Percentiles rank a stretch among this genome's conserved stretches.
Conservation (phyloP, 2,797 vertebrate species). For the Clamator glandarius region DNA sequence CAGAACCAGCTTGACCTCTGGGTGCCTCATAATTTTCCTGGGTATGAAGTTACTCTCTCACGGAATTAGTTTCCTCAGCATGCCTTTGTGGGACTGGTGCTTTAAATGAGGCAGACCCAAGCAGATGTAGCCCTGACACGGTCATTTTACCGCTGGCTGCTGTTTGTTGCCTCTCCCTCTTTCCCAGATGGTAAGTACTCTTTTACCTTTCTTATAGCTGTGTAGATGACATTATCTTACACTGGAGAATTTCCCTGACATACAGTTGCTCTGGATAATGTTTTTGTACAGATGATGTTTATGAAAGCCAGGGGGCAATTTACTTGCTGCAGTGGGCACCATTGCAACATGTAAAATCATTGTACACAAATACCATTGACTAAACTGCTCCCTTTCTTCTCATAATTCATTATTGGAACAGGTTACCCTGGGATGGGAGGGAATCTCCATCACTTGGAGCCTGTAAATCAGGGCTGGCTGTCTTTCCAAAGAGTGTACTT, state of each 20-base stretch:
- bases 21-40: slow-evolving; percentile 21
- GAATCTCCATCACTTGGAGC: not conserved
- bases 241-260: slow-evolving; percentile 56
- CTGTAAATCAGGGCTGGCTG: slow-evolving; percentile 13
- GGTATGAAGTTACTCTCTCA: not conserved
- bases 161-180: slow-evolving; percentile 48
- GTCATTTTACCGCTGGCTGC: slow-evolving; percentile 69
- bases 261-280: slow-evolving; percentile 53
- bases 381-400: slow-evolving; percentile 51
- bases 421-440: not conserved
- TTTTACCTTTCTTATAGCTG: slow-evolving; percentile 63
- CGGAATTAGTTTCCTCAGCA: slow-evolving; percentile 41
- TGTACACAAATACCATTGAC: slow-evolving; percentile 42
- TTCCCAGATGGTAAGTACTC: slow-evolving; percentile 51
- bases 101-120: slow-evolving; percentile 64
- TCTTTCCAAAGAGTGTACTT: not conserved
- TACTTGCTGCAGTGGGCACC: slow-evolving; percentile 51
- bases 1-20: slow-evolving; percentile 43
- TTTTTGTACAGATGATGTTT: slow-evolving; percentile 72
- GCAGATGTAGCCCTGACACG: slow-evolving; percentile 32
- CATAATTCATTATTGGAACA: slow-evolving; percentile 49
- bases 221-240: slow-evolving; percentile 66
- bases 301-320: slow-evolving; percentile 68
- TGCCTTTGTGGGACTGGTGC: slow-evolving; percentile 16
- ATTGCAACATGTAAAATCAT: slow-evolving; percentile 52